Percentiles rank a stretch among this genome's conserved stretches.
phyloP scores from a whole-genome alignment of 1,140 invertebrate genomes.

The Neotoxoptera formosana region DNA sequence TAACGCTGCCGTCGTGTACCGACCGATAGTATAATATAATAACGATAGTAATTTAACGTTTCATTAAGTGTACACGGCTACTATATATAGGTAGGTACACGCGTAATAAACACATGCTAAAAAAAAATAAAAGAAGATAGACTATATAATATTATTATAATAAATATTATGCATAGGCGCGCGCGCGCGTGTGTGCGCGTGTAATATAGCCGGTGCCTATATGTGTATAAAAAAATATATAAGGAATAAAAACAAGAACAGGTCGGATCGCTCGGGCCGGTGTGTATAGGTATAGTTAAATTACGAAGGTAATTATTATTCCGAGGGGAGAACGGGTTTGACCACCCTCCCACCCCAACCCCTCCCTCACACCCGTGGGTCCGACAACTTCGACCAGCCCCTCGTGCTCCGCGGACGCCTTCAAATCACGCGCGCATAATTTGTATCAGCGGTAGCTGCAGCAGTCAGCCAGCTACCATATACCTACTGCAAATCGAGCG shows the following conservation, averaged over 20 bases:
- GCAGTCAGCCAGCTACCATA: neutral
- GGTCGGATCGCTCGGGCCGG: neutral
- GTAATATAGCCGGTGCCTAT: neutral
- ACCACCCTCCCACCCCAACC: neutral
- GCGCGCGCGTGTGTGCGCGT: neutral
- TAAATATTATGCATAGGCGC: neutral
- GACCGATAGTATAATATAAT: neutral
- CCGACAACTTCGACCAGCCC: neutral
- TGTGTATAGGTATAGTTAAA: slow-evolving; percentile 23
- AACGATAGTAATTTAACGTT: neutral
- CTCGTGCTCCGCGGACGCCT: neutral
- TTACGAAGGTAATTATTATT: slow-evolving; percentile 56
- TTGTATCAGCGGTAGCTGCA: neutral
- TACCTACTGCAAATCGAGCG: neutral
- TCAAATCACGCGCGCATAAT: neutral
- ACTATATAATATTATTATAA: slow-evolving; percentile 7
- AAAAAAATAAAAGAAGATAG: neutral
- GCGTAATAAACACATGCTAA: neutral
- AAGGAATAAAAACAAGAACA: slow-evolving; percentile 30
- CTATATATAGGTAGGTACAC: neutral
- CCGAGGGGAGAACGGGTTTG: slow-evolving; percentile 50
- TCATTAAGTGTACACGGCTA: neutral
- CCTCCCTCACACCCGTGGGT: neutral
- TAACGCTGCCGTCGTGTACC: neutral
- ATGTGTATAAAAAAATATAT: neutral